Evolutionary conservation across 2,113 vertebrate genomes (phyloP).

Genomic region (Varanus komodoensis): DNA sequence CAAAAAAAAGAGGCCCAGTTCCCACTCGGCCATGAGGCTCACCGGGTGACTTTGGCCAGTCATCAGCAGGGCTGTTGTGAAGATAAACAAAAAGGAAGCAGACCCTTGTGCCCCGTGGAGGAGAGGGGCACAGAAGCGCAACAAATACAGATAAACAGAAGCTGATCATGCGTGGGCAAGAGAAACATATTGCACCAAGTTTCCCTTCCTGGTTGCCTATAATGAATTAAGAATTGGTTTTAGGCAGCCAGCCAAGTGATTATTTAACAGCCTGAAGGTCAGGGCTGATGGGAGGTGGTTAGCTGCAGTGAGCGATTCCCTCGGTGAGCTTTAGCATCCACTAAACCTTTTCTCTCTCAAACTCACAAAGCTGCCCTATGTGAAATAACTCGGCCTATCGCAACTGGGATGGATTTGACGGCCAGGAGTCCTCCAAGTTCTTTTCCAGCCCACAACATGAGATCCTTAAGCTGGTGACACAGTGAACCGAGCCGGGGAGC

Average conservation of each 20-base stretch:
- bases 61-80: too few species aligned
- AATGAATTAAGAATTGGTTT: not conserved
- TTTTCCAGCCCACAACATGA: not conserved
- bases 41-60: too few species aligned
- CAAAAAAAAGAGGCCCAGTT: not conserved
- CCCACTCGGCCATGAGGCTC: too few species aligned
- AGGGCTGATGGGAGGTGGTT: not conserved
- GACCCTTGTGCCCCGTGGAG: too few species aligned
- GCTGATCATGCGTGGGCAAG: not conserved
- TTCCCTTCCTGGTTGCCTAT: not conserved
- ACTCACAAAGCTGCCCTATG: not conserved
- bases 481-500: not conserved
- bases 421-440: not conserved
- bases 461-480: not conserved
- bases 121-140: too few species aligned
- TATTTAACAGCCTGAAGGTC: not conserved
- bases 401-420: not conserved
- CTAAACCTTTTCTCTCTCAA: not conserved
- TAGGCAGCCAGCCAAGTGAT: not conserved
- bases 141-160: too few species aligned
- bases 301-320: not conserved
- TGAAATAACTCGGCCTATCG: not conserved
- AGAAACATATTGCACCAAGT: not conserved
- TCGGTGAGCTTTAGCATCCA: not conserved
- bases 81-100: too few species aligned